Conservation (phyloP, 2,797 vertebrate genomes). For the Synaphobranchus kaupii region DNA sequence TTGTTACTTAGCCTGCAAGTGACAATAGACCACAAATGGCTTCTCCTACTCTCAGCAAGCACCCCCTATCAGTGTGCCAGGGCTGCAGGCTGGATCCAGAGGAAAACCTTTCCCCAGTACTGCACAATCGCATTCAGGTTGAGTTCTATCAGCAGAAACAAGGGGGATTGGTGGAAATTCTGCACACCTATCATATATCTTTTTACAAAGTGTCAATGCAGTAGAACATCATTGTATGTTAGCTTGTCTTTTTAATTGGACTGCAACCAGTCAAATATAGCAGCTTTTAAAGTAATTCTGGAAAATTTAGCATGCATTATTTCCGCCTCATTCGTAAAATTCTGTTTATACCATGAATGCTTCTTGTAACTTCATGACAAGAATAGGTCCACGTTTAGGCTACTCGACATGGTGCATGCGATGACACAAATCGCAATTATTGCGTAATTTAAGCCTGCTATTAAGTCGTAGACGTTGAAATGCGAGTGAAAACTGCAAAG, state of each 20-base stretch:
- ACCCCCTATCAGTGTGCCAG: no score
- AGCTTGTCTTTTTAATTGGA: no score
- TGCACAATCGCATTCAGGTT: no score
- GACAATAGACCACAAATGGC: neutral
- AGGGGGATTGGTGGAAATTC: no score
- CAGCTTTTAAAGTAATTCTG: neutral
- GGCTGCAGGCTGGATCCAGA: no score
- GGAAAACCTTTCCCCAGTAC: no score
- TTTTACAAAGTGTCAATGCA: no score
- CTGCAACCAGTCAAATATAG: no score
- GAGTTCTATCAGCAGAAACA: no score
- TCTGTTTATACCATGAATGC: neutral
- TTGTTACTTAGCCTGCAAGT: neutral
- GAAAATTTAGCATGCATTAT: neutral
- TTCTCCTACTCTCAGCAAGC: neutral
- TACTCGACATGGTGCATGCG: neutral
- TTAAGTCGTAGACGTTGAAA: neutral
- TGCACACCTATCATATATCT: no score
- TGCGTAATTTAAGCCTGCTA: neutral
- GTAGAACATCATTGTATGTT: no score
- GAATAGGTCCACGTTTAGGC: neutral
- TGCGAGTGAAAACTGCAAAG: slow-evolving; percentile 40
- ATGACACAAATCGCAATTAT: neutral
- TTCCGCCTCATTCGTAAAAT: neutral
- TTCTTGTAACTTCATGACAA: neutral